These are phyloP conservation scores for Phaetusa simplex DNA, from an alignment of 2,113 vertebrate genomes.

Conservation along the genomic window DNA sequence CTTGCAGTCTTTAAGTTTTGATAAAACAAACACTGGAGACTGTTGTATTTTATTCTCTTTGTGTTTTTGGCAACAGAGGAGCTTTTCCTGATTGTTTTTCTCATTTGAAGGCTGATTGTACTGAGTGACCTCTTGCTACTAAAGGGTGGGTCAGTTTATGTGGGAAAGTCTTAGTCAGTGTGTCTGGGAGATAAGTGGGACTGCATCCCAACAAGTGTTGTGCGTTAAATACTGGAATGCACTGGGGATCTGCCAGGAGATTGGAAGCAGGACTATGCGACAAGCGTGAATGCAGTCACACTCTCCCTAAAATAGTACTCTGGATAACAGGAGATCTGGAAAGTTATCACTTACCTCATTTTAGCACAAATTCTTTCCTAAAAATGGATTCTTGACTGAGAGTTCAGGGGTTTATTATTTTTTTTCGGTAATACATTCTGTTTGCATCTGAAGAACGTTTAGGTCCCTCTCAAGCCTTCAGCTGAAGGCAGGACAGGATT, in stretches of 20 bases:
- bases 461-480: background rate
- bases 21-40: background rate
- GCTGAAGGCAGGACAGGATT: background rate
- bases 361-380: constrained; percentile 39
- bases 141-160: constrained; percentile 57
- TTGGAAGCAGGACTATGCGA: constrained; percentile 68
- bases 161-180: constrained; percentile 47
- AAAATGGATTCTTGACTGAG: constrained; percentile 23
- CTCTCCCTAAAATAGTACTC: constrained; percentile 68
- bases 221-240: constrained; percentile 61
- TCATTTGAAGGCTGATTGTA: constrained; percentile 45
- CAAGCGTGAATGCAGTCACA: constrained; percentile 50
- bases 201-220: constrained; percentile 37
- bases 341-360: constrained; percentile 68
- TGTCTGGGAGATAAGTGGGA: constrained; percentile 61
- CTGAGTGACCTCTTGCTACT: constrained; percentile 35
- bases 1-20: background rate
- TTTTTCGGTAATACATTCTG: background rate
- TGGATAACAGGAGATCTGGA: constrained; percentile 53
- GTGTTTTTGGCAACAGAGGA: background rate
- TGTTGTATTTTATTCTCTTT: constrained; percentile 7
- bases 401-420: background rate
- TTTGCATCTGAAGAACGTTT: background rate
- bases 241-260: constrained; percentile 69
- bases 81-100: constrained; percentile 34